A percentile compares a stretch with the other conserved stretches of the same genome.
Evolutionary conservation across 2,797 vertebrate species (phyloP).

Genomic region (Smutsia temminckii): DNA sequence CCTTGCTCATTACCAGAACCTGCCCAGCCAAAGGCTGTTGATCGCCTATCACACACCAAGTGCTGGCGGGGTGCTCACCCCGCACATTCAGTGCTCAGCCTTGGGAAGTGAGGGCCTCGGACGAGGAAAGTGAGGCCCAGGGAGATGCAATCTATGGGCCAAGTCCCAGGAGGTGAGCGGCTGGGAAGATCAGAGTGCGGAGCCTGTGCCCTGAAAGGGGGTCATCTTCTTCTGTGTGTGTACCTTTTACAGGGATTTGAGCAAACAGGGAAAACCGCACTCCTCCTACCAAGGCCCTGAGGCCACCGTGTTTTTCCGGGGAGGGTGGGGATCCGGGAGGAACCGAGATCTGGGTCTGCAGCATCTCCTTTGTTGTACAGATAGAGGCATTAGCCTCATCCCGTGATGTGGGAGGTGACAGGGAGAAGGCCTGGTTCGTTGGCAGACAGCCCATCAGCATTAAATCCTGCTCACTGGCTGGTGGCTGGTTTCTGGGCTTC

Average conservation of each 20-base stretch:
- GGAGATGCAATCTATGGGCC: background rate
- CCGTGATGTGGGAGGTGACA: background rate
- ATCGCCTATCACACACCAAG: fast-evolving
- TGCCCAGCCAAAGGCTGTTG: background rate
- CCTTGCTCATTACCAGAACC: background rate
- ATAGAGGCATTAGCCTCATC: too few species aligned
- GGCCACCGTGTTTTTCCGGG: background rate
- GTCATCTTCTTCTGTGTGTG: background rate
- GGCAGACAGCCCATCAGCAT: background rate
- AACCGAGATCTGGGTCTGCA: background rate
- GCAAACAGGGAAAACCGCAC: background rate
- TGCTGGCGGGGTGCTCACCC: background rate
- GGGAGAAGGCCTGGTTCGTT: background rate
- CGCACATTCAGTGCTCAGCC: background rate
- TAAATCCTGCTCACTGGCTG: background rate
- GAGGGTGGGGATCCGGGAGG: background rate
- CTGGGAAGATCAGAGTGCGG: background rate
- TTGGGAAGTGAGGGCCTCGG: background rate
- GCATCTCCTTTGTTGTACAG: background rate
- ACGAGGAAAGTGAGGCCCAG: background rate
- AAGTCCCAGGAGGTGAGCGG: background rate
- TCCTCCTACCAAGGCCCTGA: background rate
- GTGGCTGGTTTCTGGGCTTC: background rate
- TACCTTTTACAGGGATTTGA: background rate
- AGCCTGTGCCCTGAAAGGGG: background rate